Conservation (phyloP, 2,888 invertebrate species). For the Acholoe squamosa region DNA sequence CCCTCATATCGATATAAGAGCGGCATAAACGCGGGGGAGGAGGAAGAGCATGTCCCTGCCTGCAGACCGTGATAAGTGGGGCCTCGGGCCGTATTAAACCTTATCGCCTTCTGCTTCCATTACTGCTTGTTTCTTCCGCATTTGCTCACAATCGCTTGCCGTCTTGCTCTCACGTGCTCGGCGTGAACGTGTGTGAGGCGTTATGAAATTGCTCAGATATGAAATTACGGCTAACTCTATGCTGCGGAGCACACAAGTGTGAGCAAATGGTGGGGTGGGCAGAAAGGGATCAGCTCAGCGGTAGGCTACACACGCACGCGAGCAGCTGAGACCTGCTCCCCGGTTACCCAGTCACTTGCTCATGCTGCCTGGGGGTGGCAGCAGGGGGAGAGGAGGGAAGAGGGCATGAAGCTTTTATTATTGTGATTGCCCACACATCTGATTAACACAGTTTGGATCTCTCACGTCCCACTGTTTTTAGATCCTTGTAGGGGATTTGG, state of each 20-base stretch:
- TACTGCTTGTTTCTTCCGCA: constrained; percentile 43
- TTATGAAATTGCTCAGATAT: constrained; percentile 58
- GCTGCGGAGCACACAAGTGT: neutral
- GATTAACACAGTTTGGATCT: constrained; percentile 43
- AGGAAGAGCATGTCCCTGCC: constrained; percentile 26
- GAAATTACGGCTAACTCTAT: constrained; percentile 24
- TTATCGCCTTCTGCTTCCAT: constrained; percentile 57
- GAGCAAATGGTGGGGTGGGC: neutral
- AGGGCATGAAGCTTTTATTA: constrained; percentile 11
- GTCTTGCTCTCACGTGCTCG: neutral
- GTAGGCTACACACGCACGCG: constrained; percentile 33
- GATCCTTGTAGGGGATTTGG: neutral
- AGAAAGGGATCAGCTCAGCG: constrained; percentile 4
- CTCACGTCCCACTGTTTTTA: neutral
- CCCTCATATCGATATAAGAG: constrained; percentile 26
- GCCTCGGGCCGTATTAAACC: constrained; percentile 18
- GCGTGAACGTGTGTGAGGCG: neutral
- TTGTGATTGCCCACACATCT: constrained; percentile 51
- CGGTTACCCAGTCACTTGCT: neutral
- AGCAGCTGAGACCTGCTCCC: neutral
- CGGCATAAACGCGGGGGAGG: constrained; percentile 6
- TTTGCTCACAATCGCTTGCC: constrained; percentile 10
- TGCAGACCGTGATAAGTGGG: constrained; percentile 22
- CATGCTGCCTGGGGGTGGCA: neutral
- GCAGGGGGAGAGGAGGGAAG: neutral